Conservation (phyloP, 2,797 vertebrate species). For the Sardinella longiceps region DNA sequence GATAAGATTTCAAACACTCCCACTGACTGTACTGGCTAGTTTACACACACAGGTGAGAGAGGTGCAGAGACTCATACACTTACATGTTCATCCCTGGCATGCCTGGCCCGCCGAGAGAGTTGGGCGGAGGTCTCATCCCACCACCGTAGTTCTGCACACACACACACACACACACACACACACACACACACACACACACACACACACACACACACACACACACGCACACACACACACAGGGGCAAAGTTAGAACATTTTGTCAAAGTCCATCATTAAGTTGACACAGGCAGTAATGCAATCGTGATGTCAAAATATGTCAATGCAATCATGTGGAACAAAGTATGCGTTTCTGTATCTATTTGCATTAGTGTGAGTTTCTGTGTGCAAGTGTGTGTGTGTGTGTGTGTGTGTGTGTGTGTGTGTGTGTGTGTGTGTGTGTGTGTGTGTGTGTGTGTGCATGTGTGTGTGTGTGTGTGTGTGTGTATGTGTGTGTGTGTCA, state of each 20-base stretch:
- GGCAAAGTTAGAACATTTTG: not conserved
- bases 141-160: conserved; percentile 81
- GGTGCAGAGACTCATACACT: not conserved
- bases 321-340: not conserved
- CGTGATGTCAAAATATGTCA: not conserved
- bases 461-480: conserved; percentile 34
- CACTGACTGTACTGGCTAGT: not conserved
- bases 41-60: not conserved
- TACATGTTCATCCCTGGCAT: conserved; percentile 77
- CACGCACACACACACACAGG: conserved; percentile 44
- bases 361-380: conserved; percentile 6
- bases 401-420: conserved; percentile 33
- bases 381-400: conserved; percentile 30
- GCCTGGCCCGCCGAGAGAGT: conserved; percentile 83
- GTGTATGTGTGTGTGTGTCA: conserved; percentile 27
- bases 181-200: too few relatives aligned
- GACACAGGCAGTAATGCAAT: not conserved
- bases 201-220: conserved; percentile 43
- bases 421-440: conserved; percentile 12
- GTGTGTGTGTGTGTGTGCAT: not conserved
- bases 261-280: not conserved
- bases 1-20: not conserved
- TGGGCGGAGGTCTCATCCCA: conserved; percentile 86
- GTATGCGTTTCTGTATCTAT: not conserved
- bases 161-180: conserved; percentile 47